These are phyloP conservation scores for Urophycis tenuis DNA, from an alignment of 2,797 vertebrate genomes.

Conservation along the genomic window DNA sequence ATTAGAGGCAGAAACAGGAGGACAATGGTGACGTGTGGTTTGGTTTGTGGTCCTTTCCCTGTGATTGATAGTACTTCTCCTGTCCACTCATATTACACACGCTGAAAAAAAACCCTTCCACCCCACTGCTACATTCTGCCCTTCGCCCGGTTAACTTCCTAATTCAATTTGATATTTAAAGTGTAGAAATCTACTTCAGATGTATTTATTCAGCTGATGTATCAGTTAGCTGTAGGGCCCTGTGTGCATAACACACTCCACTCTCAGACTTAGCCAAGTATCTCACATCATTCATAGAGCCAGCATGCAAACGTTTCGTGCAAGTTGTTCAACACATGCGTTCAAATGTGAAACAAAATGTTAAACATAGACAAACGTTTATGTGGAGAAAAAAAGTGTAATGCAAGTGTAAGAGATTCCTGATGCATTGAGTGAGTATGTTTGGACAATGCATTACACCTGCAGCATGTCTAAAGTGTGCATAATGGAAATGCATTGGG, in stretches of 20 bases:
- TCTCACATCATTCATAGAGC: too few relatives aligned
- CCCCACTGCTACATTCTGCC: not conserved
- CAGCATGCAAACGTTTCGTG: too few relatives aligned
- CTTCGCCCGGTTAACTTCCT: not conserved
- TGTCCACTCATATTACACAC: not conserved
- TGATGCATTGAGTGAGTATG: not conserved
- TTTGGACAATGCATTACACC: too few relatives aligned
- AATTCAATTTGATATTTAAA: not conserved
- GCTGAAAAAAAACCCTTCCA: too few relatives aligned
- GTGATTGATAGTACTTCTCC: not conserved
- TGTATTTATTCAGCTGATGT: not conserved
- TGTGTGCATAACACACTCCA: not conserved
- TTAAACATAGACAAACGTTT: not conserved
- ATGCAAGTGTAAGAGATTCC: not conserved
- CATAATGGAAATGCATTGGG: not conserved
- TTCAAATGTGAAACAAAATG: too few relatives aligned
- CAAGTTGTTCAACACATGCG: too few relatives aligned
- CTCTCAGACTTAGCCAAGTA: too few relatives aligned
- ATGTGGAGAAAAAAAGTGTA: not conserved
- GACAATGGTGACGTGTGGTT: not conserved
- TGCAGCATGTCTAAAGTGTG: not conserved
- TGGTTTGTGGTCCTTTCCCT: not conserved
- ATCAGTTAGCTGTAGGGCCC: not conserved
- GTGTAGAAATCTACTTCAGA: not conserved
- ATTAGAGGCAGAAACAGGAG: not conserved